Conservation (phyloP, 2,797 vertebrate species). For the Sorex maritimensis region DNA sequence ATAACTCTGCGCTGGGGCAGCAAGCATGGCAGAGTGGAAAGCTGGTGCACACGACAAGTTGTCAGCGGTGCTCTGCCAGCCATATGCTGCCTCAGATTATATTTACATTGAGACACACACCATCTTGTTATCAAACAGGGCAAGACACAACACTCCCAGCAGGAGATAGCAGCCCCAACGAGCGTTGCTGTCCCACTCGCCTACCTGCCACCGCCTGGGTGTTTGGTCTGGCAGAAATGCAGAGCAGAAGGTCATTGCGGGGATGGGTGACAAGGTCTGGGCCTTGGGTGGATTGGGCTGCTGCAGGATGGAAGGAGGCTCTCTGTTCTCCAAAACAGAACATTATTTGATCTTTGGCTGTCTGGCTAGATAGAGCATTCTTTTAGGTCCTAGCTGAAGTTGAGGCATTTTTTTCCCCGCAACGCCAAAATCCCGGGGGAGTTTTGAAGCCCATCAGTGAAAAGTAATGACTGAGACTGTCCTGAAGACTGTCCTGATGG, state of each 20-base stretch:
- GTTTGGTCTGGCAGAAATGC: constrained; percentile 41
- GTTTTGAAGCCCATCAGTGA: neutral
- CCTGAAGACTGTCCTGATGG: rapidly evolving
- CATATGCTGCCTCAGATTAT: neutral
- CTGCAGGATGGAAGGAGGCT: neutral
- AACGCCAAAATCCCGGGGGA: neutral
- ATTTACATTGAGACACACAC: neutral
- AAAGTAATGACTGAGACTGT: neutral
- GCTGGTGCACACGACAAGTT: neutral
- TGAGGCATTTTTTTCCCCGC: neutral
- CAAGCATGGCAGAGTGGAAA: rapidly evolving
- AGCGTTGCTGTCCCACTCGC: neutral
- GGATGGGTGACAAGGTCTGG: neutral
- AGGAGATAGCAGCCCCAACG: neutral
- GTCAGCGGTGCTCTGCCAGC: constrained; percentile 5
- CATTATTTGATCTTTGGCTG: neutral
- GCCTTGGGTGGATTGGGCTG: neutral
- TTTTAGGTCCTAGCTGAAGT: neutral
- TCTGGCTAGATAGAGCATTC: no score
- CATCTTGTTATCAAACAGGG: constrained; percentile 60
- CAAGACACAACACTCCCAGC: neutral
- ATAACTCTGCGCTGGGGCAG: rapidly evolving
- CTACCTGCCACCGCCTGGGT: rapidly evolving
- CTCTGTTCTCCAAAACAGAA: neutral
- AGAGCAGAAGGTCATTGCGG: constrained; percentile 27